A percentile compares a stretch with the other conserved stretches of the same genome.
Conservation (phyloP, 2,888 invertebrate species). For the Diarsia mendica region DNA sequence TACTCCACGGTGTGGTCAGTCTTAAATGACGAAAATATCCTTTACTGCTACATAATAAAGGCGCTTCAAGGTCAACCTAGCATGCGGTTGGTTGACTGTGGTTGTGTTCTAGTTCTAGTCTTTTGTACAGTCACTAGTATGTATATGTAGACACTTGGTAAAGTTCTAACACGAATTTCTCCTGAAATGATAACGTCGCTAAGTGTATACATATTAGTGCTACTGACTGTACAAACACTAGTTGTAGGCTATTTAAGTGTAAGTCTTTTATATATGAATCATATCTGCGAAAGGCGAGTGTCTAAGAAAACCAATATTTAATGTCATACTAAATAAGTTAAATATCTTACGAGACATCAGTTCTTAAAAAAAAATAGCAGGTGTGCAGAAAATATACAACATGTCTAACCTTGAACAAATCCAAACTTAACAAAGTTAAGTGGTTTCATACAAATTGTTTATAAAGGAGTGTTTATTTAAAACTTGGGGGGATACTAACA, state of each 20-base stretch:
- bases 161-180: too few species aligned
- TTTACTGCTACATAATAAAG: constrained; percentile 7
- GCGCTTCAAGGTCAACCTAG: background rate
- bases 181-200: too few species aligned
- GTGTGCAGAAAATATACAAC: background rate
- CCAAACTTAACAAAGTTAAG: constrained; percentile 1
- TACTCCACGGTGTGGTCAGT: background rate
- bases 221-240: background rate
- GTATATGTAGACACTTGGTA: too few species aligned
- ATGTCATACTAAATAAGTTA: background rate
- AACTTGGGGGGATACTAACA: constrained; percentile 11
- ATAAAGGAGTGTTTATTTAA: constrained; percentile 11
- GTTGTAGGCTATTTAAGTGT: background rate
- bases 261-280: background rate
- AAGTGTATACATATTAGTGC: too few species aligned
- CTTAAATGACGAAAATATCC: background rate
- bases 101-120: background rate
- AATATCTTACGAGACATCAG: background rate
- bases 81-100: constrained; percentile 15
- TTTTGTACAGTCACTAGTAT: background rate
- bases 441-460: constrained; percentile 11
- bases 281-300: background rate
- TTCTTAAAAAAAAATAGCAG: background rate
- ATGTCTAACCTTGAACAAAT: background rate
- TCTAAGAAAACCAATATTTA: background rate